Evolutionary conservation across 2,113 vertebrate species (phyloP), one percentile per base, ranked within the genome.

Genomic region (Platanista minor): DNA sequence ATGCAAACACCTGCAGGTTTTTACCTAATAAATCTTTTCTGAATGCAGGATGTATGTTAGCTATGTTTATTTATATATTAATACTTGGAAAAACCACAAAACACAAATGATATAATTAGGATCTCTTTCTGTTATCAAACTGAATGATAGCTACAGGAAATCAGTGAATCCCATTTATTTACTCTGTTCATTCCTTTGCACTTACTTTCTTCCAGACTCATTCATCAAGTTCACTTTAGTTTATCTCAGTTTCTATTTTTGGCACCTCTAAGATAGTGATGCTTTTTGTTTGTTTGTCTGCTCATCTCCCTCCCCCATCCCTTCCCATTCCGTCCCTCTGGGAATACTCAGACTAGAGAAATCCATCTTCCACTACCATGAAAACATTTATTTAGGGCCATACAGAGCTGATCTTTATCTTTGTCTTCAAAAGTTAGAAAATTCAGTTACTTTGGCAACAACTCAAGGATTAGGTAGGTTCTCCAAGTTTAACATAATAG

Each of bases 221-320:
- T 97, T 96, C 94, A 96, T 97, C 97, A 97, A 83, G 93, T 98
- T 97, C 97, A 95, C 92, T 92, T 82, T 52, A 83, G 93, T 77
- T 97, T 97, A 96, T 96, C 95, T 94, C 77, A 77, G 80, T 92
- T 95, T 94, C 95, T 97, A 87, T 92, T 97, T 96, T 95, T 59
- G 96, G 87, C 71, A 94, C 36, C 69, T 91, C 39, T n/a, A 52
- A 94, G 85, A 59, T 71, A 91, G n/a, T 43, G 72, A 82, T 94
- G 85, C 33, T 88, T 94, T 93, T 75, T 75, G 77, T 93, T 91
- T 98, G 64, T 85, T 81, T 77, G 57, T 67, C 21, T 96, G 31
- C 59, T 78, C 41, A 18, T 36, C 54, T 67, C 20, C 8, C 25
- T 36, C n/a, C 69, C 39, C 39, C 33, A 41, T 25, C 41, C 5